These are phyloP conservation scores for Leucophora obtusa DNA, from an alignment of 2,888 invertebrate genomes.

Conservation along the genomic window DNA sequence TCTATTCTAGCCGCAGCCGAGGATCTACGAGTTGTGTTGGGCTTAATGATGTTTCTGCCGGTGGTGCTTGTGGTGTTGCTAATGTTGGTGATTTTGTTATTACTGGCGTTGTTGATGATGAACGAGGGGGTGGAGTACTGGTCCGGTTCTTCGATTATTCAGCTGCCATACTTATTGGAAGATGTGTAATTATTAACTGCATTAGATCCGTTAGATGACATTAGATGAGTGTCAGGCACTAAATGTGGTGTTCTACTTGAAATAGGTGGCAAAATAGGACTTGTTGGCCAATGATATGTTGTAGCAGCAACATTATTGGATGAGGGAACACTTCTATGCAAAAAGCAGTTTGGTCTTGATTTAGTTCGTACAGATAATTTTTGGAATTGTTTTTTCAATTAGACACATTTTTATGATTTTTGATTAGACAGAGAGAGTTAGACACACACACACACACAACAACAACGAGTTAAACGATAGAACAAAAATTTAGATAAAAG, in stretches of 20 bases:
- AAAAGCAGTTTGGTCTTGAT: constrained; percentile 76
- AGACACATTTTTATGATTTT: constrained; percentile 19
- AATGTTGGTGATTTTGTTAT: constrained; percentile 63
- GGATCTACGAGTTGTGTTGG: constrained; percentile 47
- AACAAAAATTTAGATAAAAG: constrained; percentile 35
- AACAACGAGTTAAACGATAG: constrained; percentile 40
- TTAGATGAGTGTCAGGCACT: constrained; percentile 83
- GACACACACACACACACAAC: constrained; percentile 14
- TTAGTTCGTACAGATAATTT: constrained; percentile 60
- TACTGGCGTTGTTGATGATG: constrained; percentile 74
- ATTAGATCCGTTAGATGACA: constrained; percentile 78
- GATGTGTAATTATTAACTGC: constrained; percentile 78
- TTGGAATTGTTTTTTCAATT: constrained; percentile 48
- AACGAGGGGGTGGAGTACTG: constrained; percentile 67
- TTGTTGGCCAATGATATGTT: constrained; percentile 89
- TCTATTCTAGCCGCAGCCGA: constrained; percentile 45
- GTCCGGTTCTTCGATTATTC: constrained; percentile 77
- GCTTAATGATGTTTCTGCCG: background rate
- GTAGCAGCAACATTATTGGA: constrained; percentile 79
- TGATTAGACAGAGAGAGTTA: background rate
- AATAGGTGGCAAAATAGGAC: constrained; percentile 86
- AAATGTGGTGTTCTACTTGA: constrained; percentile 85
- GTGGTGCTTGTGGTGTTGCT: background rate
- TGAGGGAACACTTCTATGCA: constrained; percentile 80
- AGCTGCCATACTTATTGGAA: constrained; percentile 79